phyloP scores from a whole-genome alignment of 2,113 vertebrate genomes.

The Amazona vittata region DNA sequence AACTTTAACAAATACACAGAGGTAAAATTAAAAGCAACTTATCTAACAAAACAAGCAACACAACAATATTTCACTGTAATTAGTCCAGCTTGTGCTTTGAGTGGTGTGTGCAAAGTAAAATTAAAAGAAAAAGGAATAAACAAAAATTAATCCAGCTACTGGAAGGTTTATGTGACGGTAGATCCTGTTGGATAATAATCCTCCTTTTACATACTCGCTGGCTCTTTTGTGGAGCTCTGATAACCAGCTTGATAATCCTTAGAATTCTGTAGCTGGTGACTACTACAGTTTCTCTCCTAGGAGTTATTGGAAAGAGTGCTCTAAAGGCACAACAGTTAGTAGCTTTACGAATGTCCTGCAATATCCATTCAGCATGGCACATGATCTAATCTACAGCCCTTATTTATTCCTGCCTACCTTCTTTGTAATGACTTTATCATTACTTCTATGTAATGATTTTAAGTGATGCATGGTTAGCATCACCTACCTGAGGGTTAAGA shows the following conservation, averaged over 20 bases:
- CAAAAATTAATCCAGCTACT: neutral
- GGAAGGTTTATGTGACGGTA: neutral
- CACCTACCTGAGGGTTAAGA: neutral
- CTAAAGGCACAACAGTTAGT: fast-evolving
- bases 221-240: neutral
- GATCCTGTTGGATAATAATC: neutral
- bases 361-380: neutral
- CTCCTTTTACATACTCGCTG: neutral
- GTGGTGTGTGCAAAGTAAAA: neutral
- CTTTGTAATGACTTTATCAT: neutral
- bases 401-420: neutral
- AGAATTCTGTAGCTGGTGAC: neutral
- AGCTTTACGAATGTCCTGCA: neutral
- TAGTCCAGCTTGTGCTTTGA: neutral
- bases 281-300: neutral
- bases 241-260: neutral
- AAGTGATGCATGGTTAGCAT: neutral
- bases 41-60: neutral
- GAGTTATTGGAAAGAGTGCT: neutral
- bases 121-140: too few relatives aligned
- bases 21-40: neutral
- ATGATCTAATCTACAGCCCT: neutral
- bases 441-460: neutral
- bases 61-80: neutral
- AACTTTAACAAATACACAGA: neutral